Evolutionary conservation across 2,888 invertebrate genomes (phyloP).

Genomic region (Dryomyza anilis): DNA sequence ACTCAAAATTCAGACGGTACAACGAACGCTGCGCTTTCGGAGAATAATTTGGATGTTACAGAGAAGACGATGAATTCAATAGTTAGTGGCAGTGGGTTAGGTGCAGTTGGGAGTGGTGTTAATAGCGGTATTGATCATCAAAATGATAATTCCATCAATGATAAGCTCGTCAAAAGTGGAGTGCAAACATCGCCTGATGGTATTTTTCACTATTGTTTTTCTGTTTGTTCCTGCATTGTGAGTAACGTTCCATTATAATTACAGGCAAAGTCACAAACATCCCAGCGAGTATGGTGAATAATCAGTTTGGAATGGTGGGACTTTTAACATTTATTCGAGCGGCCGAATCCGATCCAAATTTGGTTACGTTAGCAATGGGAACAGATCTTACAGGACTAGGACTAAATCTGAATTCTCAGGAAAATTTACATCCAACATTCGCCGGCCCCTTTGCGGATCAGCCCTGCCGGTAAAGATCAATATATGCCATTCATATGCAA

Average conservation of each 20-base stretch:
- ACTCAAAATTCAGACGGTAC: slow-evolving; percentile 74
- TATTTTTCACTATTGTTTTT: slow-evolving; percentile 54
- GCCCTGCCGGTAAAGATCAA: slow-evolving; percentile 74
- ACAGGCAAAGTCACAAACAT: slow-evolving; percentile 96
- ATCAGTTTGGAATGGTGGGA: slow-evolving; percentile 99
- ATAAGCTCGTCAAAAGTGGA: slow-evolving; percentile 73
- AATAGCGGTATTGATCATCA: slow-evolving; percentile 57
- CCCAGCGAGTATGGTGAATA: slow-evolving; percentile 97
- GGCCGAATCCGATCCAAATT: slow-evolving; percentile 95
- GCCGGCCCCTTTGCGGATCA: slow-evolving; percentile 99
- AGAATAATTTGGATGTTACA: slow-evolving; percentile 59
- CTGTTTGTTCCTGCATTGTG: neutral
- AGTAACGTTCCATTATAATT: slow-evolving; percentile 41
- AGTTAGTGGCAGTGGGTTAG: slow-evolving; percentile 53
- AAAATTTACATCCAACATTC: slow-evolving; percentile 97
- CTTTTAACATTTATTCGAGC: slow-evolving; percentile 97
- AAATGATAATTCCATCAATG: slow-evolving; percentile 62
- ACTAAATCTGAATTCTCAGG: slow-evolving; percentile 96
- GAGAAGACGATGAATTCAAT: slow-evolving; percentile 60
- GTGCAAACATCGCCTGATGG: slow-evolving; percentile 96
- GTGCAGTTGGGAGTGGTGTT: slow-evolving; percentile 44
- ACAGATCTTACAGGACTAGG: slow-evolving; percentile 98
- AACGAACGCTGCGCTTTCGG: slow-evolving; percentile 56
- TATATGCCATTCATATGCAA: neutral
- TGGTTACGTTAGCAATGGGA: slow-evolving; percentile 95